Evolutionary conservation across 2,797 vertebrate species (phyloP).

Genomic region (Argentina silus): DNA sequence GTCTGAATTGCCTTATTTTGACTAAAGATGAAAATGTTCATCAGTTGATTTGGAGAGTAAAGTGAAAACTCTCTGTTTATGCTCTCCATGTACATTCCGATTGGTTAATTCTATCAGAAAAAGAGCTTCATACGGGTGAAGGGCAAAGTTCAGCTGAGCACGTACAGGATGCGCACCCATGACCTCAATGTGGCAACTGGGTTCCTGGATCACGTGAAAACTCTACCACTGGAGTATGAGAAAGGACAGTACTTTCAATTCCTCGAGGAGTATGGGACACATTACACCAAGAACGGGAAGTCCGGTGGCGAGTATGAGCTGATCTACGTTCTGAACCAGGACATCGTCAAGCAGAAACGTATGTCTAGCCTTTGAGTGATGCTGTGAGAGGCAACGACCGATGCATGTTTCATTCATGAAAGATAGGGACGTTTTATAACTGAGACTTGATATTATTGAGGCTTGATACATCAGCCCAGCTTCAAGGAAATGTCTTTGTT

Average conservation of each 20-base stretch:
- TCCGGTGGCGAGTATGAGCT: slow-evolving; percentile 89
- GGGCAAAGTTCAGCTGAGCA: slow-evolving; percentile 83
- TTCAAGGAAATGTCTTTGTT: no score
- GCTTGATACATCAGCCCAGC: no score
- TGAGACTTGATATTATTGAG: no score
- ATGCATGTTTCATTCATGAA: background rate
- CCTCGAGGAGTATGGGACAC: slow-evolving; percentile 91
- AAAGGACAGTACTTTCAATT: slow-evolving; percentile 90
- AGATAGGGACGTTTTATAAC: no score
- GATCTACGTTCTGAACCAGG: slow-evolving; percentile 85
- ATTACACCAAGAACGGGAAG: slow-evolving; percentile 84
- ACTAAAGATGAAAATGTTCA: background rate
- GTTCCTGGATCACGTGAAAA: slow-evolving; percentile 80
- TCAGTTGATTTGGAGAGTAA: background rate
- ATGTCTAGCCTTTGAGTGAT: slow-evolving; percentile 20
- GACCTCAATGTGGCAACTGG: slow-evolving; percentile 67
- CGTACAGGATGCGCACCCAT: slow-evolving; percentile 81
- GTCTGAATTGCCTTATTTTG: background rate
- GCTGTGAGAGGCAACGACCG: no score
- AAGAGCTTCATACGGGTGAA: slow-evolving; percentile 82
- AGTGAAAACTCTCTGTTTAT: background rate
- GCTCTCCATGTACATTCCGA: background rate
- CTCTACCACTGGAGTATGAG: slow-evolving; percentile 82
- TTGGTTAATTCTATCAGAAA: slow-evolving; percentile 63
- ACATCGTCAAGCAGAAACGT: slow-evolving; percentile 64